Evolutionary conservation across 2,797 vertebrate genomes (phyloP).

Genomic region (Etheostoma perlongum): DNA sequence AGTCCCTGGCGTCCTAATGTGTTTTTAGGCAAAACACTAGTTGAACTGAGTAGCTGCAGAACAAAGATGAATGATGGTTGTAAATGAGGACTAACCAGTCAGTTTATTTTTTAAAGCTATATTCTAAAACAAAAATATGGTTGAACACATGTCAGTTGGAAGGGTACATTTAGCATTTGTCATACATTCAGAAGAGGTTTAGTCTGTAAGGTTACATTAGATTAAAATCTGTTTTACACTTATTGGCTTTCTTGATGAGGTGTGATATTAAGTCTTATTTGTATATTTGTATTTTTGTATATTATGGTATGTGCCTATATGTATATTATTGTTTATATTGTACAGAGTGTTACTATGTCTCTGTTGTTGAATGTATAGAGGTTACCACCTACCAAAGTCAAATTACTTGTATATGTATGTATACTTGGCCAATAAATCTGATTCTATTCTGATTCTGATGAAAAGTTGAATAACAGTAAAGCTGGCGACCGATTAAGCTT

Average conservation of each 20-base stretch:
- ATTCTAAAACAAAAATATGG: not conserved
- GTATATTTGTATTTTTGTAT: no score
- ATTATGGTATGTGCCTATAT: no score
- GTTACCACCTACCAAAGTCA: no score
- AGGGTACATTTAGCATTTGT: not conserved
- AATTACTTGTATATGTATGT: no score
- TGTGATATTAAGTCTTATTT: no score
- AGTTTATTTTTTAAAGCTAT: conserved; percentile 12
- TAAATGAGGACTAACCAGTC: not conserved
- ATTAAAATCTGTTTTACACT: not conserved
- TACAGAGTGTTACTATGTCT: no score
- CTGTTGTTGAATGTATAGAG: no score
- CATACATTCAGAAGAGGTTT: not conserved
- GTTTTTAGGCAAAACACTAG: conserved; percentile 35
- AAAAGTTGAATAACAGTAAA: no score
- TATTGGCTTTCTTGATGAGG: not conserved
- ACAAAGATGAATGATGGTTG: conserved; percentile 12
- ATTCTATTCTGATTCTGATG: no score
- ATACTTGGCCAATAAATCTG: no score
- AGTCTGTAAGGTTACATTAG: not conserved
- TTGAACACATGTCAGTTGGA: not conserved
- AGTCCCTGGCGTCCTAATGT: conserved; percentile 19
- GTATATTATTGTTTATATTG: no score
- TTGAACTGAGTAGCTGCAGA: conserved; percentile 31
- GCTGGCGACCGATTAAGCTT: no score